A percentile compares a stretch with the other conserved stretches of the same genome.
Conservation (phyloP, 1,140 invertebrate species). For the Charaxes varanes region DNA sequence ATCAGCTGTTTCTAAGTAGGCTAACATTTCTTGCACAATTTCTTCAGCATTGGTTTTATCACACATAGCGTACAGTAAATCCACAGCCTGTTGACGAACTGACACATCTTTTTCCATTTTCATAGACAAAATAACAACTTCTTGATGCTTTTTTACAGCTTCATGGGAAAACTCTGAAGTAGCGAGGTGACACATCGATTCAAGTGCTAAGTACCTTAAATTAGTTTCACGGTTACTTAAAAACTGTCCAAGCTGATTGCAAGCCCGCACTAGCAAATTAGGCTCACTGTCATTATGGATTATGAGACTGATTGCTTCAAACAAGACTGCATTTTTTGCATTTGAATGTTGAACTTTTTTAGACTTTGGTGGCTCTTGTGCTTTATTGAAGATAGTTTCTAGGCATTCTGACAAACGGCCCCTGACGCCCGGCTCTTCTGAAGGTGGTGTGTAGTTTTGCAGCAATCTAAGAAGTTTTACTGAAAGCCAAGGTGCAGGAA, state of each 20-base stretch:
- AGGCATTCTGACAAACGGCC: slow-evolving; percentile 97
- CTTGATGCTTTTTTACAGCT: slow-evolving; percentile 99
- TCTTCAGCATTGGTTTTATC: slow-evolving; percentile 99
- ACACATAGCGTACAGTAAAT: slow-evolving; percentile 99
- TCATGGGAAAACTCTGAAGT: slow-evolving; percentile 99
- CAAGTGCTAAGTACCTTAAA: slow-evolving; percentile 96
- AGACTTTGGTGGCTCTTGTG: slow-evolving; percentile 99
- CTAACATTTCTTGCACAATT: slow-evolving; percentile 99
- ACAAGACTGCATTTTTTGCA: slow-evolving; percentile 99
- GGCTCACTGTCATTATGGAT: slow-evolving; percentile 99
- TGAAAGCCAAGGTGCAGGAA: slow-evolving; percentile 99
- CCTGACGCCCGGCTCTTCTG: slow-evolving; percentile 95
- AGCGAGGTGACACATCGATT: slow-evolving; percentile 99
- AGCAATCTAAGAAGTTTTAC: slow-evolving; percentile 97
- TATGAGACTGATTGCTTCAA: slow-evolving; percentile 99
- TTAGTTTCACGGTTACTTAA: slow-evolving; percentile 99
- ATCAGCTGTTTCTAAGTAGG: slow-evolving; percentile 99
- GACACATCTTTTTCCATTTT: slow-evolving; percentile 99
- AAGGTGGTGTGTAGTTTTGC: slow-evolving; percentile 98
- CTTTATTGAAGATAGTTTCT: slow-evolving; percentile 99
- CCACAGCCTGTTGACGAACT: slow-evolving; percentile 98
- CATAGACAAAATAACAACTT: slow-evolving; percentile 98
- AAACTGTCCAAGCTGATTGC: slow-evolving; percentile 99
- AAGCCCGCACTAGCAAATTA: slow-evolving; percentile 96
- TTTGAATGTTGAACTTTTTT: slow-evolving; percentile 99